Evolutionary conservation across 2,113 vertebrate species (phyloP), one percentile per base, ranked within the genome.

Genomic region (Peromyscus polionotus): DNA sequence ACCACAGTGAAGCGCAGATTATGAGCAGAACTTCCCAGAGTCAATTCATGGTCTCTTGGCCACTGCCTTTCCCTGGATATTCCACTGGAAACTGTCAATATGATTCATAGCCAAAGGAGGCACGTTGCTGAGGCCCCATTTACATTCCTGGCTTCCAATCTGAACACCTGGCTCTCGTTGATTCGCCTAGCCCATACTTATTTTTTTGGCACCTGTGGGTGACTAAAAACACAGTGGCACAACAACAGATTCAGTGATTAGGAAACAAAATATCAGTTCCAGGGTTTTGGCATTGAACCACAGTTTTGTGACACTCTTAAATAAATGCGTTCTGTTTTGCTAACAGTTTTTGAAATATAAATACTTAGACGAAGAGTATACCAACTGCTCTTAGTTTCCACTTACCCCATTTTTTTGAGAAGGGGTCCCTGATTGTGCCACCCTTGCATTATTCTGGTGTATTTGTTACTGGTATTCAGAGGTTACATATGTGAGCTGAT

Each of bases 131-230:
- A 77, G n/a, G 20, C 17, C 39, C 48, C 48, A 73, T 84, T 83
- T 93, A 31, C 5, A 22, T 75, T 93, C 36, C 83, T 95, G 95
- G 92, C 81, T 79, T 76, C 95, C 31, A 39, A 11, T 81, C 54
- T 88, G 36, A 70, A 85, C 81, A 91, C 90, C 93, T 97, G 92
- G 65, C 16, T 88, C 7, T 73, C 4, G 7, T 9, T 88, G 81
- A 93, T 70, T 63, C 42, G 3, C 5, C 7, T 0, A 87, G 17
- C 22, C 61, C 79, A 36, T 67, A 28, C 31, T 93, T 79, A 73
- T 75, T 45, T 68, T 39, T 17, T 76, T 73, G 57, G 68, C 57
- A 51, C 48, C 36, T 45, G 7, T 68, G 24, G 17, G 8, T 61
- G 16, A 33, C 26, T 33, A 22, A 91, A 80, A 39, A 9, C 26